phyloP scores from a whole-genome alignment of 2,797 vertebrate genomes.

The Coranthus polyacanthus region DNA sequence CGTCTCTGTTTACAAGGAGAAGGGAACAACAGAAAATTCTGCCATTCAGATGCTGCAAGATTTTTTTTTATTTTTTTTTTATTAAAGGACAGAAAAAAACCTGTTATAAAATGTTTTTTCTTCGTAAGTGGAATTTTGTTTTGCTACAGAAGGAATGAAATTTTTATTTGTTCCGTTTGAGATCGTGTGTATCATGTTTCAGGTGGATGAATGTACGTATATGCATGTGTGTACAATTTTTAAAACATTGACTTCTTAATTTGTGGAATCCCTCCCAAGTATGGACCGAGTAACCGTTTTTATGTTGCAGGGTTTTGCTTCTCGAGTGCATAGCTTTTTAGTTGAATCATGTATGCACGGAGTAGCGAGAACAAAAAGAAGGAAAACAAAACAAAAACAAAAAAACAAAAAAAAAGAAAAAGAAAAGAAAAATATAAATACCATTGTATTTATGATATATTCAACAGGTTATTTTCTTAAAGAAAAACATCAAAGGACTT shows the following conservation, averaged over 20 bases:
- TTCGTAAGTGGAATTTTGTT: constrained; percentile 87
- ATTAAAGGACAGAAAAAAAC: constrained; percentile 90
- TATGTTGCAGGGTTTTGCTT: constrained; percentile 81
- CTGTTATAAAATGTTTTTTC: constrained; percentile 89
- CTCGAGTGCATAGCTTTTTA: constrained; percentile 90
- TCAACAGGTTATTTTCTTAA: constrained; percentile 95
- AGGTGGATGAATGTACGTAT: constrained; percentile 68
- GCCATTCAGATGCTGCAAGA: constrained; percentile 90
- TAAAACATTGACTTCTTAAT: constrained; percentile 75
- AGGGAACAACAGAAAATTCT: constrained; percentile 89
- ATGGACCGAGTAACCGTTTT: constrained; percentile 79
- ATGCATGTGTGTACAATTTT: constrained; percentile 77
- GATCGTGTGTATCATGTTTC: constrained; percentile 63
- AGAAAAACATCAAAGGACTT: constrained; percentile 97
- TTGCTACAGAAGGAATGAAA: constrained; percentile 91
- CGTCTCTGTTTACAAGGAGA: constrained; percentile 87
- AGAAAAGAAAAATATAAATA: constrained; percentile 87
- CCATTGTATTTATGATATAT: constrained; percentile 91
- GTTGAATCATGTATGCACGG: constrained; percentile 90
- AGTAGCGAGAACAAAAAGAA: constrained; percentile 85
- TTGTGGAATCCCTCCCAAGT: constrained; percentile 80
- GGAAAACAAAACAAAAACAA: constrained; percentile 18
- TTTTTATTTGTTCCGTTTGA: constrained; percentile 82
- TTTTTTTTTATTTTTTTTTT: constrained; percentile 78
- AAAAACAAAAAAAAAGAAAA: constrained; percentile 56